Conservation (phyloP, 2,113 vertebrate genomes). For the Buteo buteo region DNA sequence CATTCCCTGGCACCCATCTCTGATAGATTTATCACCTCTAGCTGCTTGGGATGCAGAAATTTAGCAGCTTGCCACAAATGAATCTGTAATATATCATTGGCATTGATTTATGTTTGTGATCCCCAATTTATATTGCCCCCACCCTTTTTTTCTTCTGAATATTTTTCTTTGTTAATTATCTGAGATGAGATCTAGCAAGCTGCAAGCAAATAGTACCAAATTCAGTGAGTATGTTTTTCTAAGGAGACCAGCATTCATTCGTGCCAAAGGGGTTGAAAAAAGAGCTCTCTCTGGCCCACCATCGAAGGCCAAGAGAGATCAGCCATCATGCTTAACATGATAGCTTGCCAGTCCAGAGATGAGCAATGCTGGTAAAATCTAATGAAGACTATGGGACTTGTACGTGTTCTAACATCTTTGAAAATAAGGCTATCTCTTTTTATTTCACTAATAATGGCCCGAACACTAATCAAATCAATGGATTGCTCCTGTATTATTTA, state of each 20-base stretch:
- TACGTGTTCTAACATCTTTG: accelerated
- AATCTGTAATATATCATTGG: neutral
- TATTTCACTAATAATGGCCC: neutral
- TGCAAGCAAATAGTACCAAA: neutral
- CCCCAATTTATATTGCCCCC: neutral
- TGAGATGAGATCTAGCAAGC: neutral
- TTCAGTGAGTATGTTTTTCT: neutral
- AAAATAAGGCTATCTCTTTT: neutral
- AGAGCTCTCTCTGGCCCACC: neutral
- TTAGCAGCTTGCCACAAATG: neutral
- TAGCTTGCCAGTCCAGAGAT: neutral
- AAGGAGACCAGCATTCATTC: neutral
- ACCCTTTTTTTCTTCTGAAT: neutral
- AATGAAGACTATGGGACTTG: neutral
- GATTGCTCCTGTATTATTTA: neutral
- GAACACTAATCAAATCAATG: neutral
- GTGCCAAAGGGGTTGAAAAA: neutral
- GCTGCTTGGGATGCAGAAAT: neutral
- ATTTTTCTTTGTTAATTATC: neutral
- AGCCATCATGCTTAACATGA: neutral
- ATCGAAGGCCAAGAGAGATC: neutral
- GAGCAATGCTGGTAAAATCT: neutral
- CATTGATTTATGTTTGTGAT: neutral
- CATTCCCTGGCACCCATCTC: neutral
- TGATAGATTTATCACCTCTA: neutral